Evolutionary conservation across 2,797 vertebrate genomes (phyloP).

Genomic region (Sardinella longiceps): DNA sequence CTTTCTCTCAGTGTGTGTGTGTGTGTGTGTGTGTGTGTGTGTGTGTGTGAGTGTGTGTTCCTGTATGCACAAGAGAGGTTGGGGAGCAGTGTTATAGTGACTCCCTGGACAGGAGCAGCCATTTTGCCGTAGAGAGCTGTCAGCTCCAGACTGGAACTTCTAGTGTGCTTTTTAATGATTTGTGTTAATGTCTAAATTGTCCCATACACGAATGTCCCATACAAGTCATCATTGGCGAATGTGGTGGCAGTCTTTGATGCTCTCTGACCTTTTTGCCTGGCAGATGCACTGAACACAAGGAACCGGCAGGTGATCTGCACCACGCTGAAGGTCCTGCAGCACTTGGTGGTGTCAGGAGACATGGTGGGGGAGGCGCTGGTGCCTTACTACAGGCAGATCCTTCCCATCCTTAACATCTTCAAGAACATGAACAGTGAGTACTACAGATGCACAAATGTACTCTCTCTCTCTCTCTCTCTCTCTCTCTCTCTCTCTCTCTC

Average conservation of each 20-base stretch:
- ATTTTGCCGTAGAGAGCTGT: not conserved
- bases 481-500: too few relatives aligned
- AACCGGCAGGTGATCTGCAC: slow-evolving; percentile 87
- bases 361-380: slow-evolving; percentile 80
- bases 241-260: not conserved
- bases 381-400: slow-evolving; percentile 92
- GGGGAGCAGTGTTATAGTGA: not conserved
- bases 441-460: not conserved
- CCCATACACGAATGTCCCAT: too few relatives aligned
- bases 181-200: not conserved
- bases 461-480: too few relatives aligned
- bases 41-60: not conserved
- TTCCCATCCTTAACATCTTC: slow-evolving; percentile 92
- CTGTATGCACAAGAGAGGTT: not conserved
- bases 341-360: slow-evolving; percentile 88
- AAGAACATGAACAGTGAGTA: slow-evolving; percentile 92
- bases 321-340: slow-evolving; percentile 90
- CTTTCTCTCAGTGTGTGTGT: not conserved
- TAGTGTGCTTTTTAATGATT: not conserved
- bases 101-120: not conserved
- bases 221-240: not conserved
- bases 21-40: slow-evolving; percentile 24
- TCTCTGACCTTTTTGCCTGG: slow-evolving; percentile 24
- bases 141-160: not conserved
- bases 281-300: slow-evolving; percentile 90